Percentiles rank a stretch among this genome's conserved stretches.
Conservation (phyloP, 1,140 invertebrate species). For the Drosophila sechellia region DNA sequence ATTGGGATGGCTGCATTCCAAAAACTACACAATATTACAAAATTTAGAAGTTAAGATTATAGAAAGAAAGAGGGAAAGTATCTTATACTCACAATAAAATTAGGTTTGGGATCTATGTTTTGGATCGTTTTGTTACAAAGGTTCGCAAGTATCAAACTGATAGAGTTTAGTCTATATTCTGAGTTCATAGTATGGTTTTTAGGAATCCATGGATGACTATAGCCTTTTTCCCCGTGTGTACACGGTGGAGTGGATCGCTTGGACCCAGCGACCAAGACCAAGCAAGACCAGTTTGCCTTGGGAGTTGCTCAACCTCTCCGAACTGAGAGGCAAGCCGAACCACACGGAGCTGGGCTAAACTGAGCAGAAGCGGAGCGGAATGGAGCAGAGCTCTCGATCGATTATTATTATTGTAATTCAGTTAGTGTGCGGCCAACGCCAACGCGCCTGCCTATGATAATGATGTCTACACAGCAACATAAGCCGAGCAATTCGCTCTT, state of each 20-base stretch:
- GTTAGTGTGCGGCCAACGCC: slow-evolving; percentile 65
- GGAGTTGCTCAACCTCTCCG: slow-evolving; percentile 66
- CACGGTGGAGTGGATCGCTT: slow-evolving; percentile 23
- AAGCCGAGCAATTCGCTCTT: background rate
- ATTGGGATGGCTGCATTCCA: no score
- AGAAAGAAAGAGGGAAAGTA: no score
- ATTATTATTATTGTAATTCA: slow-evolving; percentile 76
- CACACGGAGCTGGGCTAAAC: slow-evolving; percentile 9
- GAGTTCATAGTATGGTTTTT: no score
- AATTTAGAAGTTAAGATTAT: no score
- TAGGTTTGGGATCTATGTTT: background rate
- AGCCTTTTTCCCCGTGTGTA: slow-evolving; percentile 5
- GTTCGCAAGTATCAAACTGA: background rate
- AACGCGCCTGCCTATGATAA: slow-evolving; percentile 53
- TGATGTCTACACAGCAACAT: slow-evolving; percentile 26
- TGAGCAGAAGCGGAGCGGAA: slow-evolving; percentile 21
- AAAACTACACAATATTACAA: no score
- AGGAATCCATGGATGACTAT: background rate
- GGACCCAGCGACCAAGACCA: slow-evolving; percentile 19
- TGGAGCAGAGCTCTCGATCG: slow-evolving; percentile 42
- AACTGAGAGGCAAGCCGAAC: slow-evolving; percentile 17
- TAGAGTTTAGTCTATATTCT: background rate
- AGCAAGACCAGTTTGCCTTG: slow-evolving; percentile 74
- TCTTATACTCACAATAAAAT: no score
- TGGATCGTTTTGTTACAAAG: background rate